Conservation (phyloP, 2,797 vertebrate species). For the Urocyon cinereoargenteus region DNA sequence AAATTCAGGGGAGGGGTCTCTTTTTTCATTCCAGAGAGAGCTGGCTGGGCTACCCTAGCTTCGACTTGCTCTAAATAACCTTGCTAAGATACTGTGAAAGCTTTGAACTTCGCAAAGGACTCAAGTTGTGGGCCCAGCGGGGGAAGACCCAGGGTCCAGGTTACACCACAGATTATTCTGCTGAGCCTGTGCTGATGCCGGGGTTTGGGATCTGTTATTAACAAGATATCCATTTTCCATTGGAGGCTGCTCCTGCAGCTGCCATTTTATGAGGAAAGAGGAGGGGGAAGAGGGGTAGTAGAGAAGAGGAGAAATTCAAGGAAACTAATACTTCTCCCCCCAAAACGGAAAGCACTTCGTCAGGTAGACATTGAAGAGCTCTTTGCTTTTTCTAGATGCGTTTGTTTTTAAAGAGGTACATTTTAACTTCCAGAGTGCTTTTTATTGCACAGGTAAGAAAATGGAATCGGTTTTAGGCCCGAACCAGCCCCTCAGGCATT, state of each 20-base stretch:
- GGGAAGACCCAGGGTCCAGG: conserved; percentile 18
- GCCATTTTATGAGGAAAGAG: conserved; percentile 66
- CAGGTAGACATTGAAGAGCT: neutral
- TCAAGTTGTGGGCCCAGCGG: conserved; percentile 52
- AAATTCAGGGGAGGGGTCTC: neutral
- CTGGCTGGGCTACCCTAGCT: neutral
- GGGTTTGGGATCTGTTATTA: conserved; percentile 73
- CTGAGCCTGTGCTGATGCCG: conserved; percentile 40
- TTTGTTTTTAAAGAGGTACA: conserved; percentile 53
- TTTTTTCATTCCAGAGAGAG: neutral
- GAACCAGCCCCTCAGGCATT: neutral
- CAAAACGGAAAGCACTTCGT: conserved; percentile 38
- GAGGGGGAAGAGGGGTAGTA: neutral
- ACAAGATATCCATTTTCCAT: conserved; percentile 71
- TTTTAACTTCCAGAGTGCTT: conserved; percentile 43
- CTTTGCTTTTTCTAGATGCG: neutral
- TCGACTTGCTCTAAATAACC: conserved; percentile 65
- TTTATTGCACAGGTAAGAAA: conserved; percentile 43
- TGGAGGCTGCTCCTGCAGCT: conserved; percentile 63
- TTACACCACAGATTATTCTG: conserved; percentile 51
- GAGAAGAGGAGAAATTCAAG: conserved; percentile 29
- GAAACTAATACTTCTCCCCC: neutral
- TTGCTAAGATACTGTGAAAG: conserved; percentile 40
- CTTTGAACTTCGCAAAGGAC: conserved; percentile 72
- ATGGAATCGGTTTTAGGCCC: neutral